Percentiles rank a stretch among this genome's conserved stretches.
These are phyloP conservation scores for Rhinogobius similis DNA, from an alignment of 2,113 vertebrate genomes.

Conservation along the genomic window DNA sequence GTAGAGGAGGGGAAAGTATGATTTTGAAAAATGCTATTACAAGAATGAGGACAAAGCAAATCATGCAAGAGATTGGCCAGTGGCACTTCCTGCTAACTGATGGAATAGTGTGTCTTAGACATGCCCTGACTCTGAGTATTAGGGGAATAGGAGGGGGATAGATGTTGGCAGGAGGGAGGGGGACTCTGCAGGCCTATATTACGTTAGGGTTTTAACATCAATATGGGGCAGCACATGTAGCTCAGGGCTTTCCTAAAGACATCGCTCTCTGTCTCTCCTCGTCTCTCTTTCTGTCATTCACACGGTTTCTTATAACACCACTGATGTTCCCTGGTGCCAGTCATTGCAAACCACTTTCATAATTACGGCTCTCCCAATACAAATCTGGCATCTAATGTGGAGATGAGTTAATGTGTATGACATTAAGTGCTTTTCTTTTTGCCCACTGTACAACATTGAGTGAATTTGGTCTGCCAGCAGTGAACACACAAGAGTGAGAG, in stretches of 20 bases:
- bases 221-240: constrained; percentile 35
- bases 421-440: constrained; percentile 44
- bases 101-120: constrained; percentile 20
- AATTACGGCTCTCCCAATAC: constrained; percentile 48
- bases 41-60: constrained; percentile 25
- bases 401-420: constrained; percentile 41
- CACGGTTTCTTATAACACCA: constrained; percentile 28
- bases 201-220: constrained; percentile 48
- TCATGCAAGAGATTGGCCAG: constrained; percentile 20
- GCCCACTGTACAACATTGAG: constrained; percentile 16
- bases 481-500: constrained; percentile 2
- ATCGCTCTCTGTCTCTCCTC: constrained; percentile 25
- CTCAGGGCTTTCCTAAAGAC: constrained; percentile 32
- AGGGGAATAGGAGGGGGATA: constrained; percentile 33
- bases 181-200: constrained; percentile 40
- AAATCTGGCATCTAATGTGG: constrained; percentile 42
- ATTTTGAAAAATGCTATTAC: constrained; percentile 15
- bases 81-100: constrained; percentile 30
- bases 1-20: not conserved
- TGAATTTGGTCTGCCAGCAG: constrained; percentile 23
- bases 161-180: constrained; percentile 19
- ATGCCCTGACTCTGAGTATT: constrained; percentile 44
- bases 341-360: constrained; percentile 46
- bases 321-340: constrained; percentile 32
- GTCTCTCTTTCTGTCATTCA: constrained; percentile 38